phyloP scores from a whole-genome alignment of 2,797 vertebrate genomes.

The Cyclopterus lumpus region DNA sequence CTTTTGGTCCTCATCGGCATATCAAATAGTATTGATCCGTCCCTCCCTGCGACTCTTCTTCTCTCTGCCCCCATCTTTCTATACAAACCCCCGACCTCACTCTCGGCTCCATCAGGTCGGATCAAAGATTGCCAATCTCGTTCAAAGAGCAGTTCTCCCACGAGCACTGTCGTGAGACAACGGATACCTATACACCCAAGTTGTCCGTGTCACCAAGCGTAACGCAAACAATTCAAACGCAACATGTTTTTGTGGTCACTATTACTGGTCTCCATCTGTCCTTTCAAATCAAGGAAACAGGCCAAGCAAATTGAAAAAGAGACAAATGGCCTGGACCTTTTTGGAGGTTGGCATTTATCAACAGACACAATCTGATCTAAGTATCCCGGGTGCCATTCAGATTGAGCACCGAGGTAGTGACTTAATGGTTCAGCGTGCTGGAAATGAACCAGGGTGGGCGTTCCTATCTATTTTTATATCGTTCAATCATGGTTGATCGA shows the following conservation, averaged over 20 bases:
- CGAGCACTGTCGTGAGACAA: constrained; percentile 39
- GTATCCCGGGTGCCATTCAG: constrained; percentile 29
- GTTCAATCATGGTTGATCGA: neutral
- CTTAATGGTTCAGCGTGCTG: constrained; percentile 7
- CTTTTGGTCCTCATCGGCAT: constrained; percentile 42
- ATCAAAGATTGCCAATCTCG: constrained; percentile 70
- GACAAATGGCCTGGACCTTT: constrained; percentile 51
- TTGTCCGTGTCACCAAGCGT: constrained; percentile 32
- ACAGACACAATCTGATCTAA: constrained; percentile 47
- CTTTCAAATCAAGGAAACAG: constrained; percentile 28
- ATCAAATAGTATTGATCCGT: constrained; percentile 54
- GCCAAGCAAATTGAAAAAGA: constrained; percentile 63
- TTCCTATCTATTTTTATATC: neutral
- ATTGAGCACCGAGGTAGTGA: constrained; percentile 6
- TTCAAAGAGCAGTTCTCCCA: constrained; percentile 53
- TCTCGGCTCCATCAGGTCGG: constrained; percentile 63
- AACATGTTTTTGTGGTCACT: constrained; percentile 32
- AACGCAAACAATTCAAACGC: constrained; percentile 43
- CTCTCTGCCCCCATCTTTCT: constrained; percentile 29
- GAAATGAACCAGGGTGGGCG: neutral
- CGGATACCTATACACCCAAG: constrained; percentile 26
- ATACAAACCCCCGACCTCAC: constrained; percentile 54
- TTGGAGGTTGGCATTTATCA: constrained; percentile 51
- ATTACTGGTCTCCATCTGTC: constrained; percentile 38
- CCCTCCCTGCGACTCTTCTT: constrained; percentile 9